phyloP scores from a whole-genome alignment of 2,797 vertebrate genomes.

The Ispidina picta region DNA sequence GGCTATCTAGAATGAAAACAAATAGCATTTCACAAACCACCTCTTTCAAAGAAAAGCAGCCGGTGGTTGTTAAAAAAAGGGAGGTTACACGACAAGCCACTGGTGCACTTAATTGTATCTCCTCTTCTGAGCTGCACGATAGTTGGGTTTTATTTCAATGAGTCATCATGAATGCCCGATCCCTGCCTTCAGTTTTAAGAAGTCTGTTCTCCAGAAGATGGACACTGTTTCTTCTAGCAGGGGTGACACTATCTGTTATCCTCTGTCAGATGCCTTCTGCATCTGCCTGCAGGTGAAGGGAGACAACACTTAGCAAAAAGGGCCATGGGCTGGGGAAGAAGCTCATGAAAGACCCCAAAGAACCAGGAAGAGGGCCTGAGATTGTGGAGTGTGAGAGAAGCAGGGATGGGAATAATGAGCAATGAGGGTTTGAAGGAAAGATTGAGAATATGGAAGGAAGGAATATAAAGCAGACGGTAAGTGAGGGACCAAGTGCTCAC shows the following conservation, averaged over 20 bases:
- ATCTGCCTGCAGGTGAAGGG: background rate
- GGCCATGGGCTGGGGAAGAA: background rate
- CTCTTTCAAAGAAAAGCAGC: background rate
- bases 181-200: background rate
- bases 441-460: background rate
- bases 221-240: background rate
- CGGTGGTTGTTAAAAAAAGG: background rate
- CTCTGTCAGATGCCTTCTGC: background rate
- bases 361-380: background rate
- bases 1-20: background rate
- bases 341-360: background rate
- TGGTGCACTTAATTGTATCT: background rate
- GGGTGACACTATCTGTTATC: background rate
- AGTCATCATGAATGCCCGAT: background rate
- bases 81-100: background rate
- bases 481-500: background rate
- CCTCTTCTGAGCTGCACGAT: background rate
- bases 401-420: background rate
- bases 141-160: background rate
- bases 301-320: background rate
- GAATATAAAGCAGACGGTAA: constrained; percentile 3
- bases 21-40: background rate
- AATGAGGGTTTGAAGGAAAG: background rate
- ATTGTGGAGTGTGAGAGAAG: background rate
- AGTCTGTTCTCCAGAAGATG: background rate